A percentile compares a stretch with the other conserved stretches of the same genome.
Conservation (phyloP, 2,888 invertebrate genomes). For the Luffia ferchaultella region DNA sequence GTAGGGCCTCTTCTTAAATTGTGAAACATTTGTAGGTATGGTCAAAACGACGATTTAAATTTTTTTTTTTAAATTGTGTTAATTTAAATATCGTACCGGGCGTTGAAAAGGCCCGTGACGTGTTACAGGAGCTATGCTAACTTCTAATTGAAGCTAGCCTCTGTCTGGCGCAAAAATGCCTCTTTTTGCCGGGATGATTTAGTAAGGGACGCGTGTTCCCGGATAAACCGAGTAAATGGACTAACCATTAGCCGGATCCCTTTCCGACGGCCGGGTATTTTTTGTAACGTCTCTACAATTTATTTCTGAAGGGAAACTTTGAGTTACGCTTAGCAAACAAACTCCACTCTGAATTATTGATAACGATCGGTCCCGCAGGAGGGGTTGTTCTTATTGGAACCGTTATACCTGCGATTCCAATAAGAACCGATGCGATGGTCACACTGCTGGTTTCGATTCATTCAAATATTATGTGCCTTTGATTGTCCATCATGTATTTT, state of each 20-base stretch:
- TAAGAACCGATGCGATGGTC: too few species aligned
- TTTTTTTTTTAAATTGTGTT: too few species aligned
- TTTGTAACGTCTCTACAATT: neutral
- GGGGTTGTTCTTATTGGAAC: too few species aligned
- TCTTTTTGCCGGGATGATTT: constrained; percentile 7
- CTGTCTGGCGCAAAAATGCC: constrained; percentile 1
- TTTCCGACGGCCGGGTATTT: constrained; percentile 11
- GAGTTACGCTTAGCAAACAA: neutral
- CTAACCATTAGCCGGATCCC: constrained; percentile 35
- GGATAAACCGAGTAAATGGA: constrained; percentile 30
- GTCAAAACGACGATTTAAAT: too few species aligned
- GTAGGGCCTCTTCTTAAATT: too few species aligned
- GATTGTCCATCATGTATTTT: too few species aligned
- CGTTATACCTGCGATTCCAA: too few species aligned
- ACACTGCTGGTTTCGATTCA: too few species aligned
- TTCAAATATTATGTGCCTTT: too few species aligned
- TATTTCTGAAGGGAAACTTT: neutral
- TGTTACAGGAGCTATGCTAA: neutral
- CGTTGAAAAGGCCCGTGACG: too few species aligned
- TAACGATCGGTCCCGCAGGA: neutral
- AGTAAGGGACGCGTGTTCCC: constrained; percentile 2
- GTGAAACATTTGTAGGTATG: too few species aligned
- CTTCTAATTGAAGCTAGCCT: constrained; percentile 3
- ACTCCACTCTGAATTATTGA: neutral
- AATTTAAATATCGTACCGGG: too few species aligned